phyloP scores from a whole-genome alignment of 2,113 vertebrate species.

The Pluvialis apricaria region DNA sequence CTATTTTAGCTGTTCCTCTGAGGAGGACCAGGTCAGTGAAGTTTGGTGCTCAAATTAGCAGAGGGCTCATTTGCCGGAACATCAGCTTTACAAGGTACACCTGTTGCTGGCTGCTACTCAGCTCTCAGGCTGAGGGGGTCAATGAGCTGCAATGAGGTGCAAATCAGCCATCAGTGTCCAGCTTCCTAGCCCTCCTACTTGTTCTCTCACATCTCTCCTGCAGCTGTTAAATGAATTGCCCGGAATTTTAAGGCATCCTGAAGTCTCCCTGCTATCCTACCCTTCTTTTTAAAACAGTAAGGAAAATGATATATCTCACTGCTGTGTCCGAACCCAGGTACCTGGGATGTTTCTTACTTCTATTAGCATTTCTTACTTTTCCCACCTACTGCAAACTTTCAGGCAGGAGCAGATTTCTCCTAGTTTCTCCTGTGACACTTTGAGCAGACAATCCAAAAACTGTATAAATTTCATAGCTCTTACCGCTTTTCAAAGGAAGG shows the following conservation, averaged over 20 bases:
- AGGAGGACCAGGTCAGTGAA: rapidly evolving
- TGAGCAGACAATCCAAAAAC: not conserved
- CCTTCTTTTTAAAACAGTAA: not conserved
- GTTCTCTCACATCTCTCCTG: not conserved
- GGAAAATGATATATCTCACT: not conserved
- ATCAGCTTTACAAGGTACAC: not conserved
- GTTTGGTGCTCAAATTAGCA: not conserved
- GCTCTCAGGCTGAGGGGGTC: not conserved
- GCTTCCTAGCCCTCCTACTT: not conserved
- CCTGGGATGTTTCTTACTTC: not conserved
- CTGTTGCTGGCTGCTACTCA: not conserved
- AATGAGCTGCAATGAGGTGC: not conserved
- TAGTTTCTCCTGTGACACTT: not conserved
- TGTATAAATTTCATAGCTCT: not conserved
- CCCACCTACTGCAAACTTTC: not conserved
- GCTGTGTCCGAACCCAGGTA: not conserved
- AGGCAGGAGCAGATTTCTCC: not conserved
- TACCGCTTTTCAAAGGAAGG: not conserved
- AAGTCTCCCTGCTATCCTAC: not conserved
- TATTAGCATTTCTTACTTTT: not conserved
- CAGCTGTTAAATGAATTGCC: not conserved
- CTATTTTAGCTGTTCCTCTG: not conserved
- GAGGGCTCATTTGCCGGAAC: not conserved
- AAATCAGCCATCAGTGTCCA: not conserved
- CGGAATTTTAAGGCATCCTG: not conserved